Conservation (phyloP, 1,140 invertebrate genomes). For the Aphelenchoides besseyi region DNA sequence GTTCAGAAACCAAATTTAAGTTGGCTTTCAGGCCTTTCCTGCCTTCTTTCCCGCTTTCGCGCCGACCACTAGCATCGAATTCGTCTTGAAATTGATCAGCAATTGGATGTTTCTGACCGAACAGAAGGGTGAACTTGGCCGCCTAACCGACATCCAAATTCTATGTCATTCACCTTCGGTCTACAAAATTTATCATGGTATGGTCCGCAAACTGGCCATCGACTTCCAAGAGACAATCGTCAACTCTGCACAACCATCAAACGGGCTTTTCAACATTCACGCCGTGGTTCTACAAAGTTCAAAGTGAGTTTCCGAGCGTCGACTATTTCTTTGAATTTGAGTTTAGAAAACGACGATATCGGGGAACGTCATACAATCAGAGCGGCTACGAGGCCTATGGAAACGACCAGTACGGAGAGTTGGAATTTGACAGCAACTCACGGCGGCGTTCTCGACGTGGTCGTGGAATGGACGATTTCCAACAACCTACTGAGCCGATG, state of each 20-base stretch:
- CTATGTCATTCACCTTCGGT: constrained; percentile 30
- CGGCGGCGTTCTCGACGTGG: constrained; percentile 15
- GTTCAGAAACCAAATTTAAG: background rate
- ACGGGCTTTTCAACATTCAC: constrained; percentile 12
- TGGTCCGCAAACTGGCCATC: constrained; percentile 13
- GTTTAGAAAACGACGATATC: constrained; percentile 17
- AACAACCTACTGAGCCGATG: background rate
- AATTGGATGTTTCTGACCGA: constrained; percentile 33
- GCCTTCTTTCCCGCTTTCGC: constrained; percentile 39
- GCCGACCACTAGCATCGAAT: constrained; percentile 22
- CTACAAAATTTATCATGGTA: constrained; percentile 3
- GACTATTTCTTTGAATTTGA: background rate
- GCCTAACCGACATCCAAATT: constrained; percentile 40
- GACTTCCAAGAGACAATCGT: background rate
- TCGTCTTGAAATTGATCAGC: constrained; percentile 42
- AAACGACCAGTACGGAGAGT: background rate
- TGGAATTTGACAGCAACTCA: constrained; percentile 7
- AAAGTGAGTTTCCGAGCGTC: background rate
- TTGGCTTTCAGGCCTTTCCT: constrained; percentile 34
- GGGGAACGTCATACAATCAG: constrained; percentile 22
- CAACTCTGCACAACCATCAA: background rate
- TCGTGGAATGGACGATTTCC: background rate
- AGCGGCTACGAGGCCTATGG: constrained; percentile 5
- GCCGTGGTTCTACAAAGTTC: background rate
- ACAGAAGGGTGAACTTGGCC: constrained; percentile 13